Evolutionary conservation across 2,888 invertebrate species (phyloP), one percentile per base, ranked within the genome.

Genomic region (Cheilosia grossa): DNA sequence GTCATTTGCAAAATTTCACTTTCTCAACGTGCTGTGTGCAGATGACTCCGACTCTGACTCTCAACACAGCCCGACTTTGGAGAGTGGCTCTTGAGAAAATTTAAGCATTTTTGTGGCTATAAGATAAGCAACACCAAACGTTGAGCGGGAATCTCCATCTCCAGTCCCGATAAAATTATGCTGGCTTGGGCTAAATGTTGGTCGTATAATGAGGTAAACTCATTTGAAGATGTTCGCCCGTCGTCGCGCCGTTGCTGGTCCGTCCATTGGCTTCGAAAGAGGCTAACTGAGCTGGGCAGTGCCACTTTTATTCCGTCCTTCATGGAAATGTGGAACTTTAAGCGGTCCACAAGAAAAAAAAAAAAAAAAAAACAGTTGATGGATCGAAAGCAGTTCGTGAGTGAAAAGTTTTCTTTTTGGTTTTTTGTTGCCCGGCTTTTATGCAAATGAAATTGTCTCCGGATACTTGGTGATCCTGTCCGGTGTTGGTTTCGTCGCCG

Each of bases 371-470:
- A 53, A 37, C 73, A 56, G 49, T 79, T 82, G 54, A 82, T 73
- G 82, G 72, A 69, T 79, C 82, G 67, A 79, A 82, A 79, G 82
- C 54, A 63, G 66, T 79, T 79, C 49, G 58, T 64, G 69, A 73
- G 82, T 83, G 74, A 83, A 79, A 79, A 79, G 79, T 79, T 82
- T 79, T 37, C 13, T 13, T 3, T 37, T 37, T 54, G 44, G 67
- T 61, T 56, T 37, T 37, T 54, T 51, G 74, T 63, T 63, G 67
- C 56, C 73, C 79, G 44, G 44, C 82, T 58, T 79, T 83, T 83
- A 83, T 83, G 82, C 74, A 83, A 83, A 83, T 83, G 79, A 83
- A 83, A 83, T 83, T 83, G 79, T 83, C 79, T 83, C 74, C 74
- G 67, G 82, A 79, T 69, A 69, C 61, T 83, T 79, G 66, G 51